Conservation (phyloP, 2,888 invertebrate species). For the Cryptophagus acutangulus region DNA sequence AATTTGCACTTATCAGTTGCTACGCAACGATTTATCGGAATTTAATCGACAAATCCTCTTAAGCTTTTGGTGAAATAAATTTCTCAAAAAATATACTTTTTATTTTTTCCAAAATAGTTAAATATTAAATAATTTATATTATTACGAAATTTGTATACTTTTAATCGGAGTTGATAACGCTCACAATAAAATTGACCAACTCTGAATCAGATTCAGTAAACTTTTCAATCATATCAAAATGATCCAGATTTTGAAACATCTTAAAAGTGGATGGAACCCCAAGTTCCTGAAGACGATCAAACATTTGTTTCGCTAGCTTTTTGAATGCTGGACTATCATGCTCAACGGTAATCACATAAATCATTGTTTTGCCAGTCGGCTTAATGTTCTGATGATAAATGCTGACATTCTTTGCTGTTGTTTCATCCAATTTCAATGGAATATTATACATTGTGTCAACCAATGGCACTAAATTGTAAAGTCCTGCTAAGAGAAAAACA, state of each 20-base stretch:
- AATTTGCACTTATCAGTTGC: no score
- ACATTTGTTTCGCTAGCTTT: constrained; percentile 60
- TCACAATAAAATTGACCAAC: no score
- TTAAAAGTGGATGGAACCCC: constrained; percentile 57
- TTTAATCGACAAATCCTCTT: no score
- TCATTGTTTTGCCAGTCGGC: no score
- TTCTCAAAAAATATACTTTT: no score
- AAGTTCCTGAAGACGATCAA: constrained; percentile 45
- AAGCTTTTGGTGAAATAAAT: no score
- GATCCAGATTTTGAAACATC: constrained; percentile 56
- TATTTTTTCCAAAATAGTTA: no score
- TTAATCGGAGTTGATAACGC: no score
- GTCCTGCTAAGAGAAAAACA: constrained; percentile 67
- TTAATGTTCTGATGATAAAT: constrained; percentile 16
- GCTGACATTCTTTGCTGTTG: constrained; percentile 51
- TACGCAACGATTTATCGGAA: no score
- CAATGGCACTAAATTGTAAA: constrained; percentile 71
- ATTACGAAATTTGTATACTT: no score
- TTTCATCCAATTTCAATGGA: constrained; percentile 59
- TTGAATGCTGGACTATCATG: constrained; percentile 67
- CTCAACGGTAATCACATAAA: constrained; percentile 58
- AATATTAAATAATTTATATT: no score
- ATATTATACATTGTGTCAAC: constrained; percentile 63
- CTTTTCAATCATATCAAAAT: constrained; percentile 72
- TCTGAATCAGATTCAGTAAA: constrained; percentile 55